phyloP scores from a whole-genome alignment of 2,888 invertebrate species.

The Subacronicta megacephala region DNA sequence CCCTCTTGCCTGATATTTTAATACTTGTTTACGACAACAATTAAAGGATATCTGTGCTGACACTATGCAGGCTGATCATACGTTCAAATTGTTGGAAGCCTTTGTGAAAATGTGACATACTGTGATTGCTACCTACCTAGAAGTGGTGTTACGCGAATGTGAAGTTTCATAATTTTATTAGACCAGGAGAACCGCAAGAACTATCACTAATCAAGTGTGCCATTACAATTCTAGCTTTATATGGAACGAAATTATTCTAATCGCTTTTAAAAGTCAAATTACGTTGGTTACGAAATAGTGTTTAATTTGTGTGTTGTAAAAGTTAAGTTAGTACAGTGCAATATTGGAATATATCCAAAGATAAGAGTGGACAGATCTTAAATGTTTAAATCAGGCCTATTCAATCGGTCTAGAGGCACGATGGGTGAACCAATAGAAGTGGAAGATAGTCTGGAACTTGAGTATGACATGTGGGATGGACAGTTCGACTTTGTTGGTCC shows the following conservation, averaged over 20 bases:
- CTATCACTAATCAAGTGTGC: conserved; percentile 70
- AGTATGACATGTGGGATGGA: conserved; percentile 97
- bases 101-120: conserved; percentile 75
- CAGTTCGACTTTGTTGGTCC: conserved; percentile 95
- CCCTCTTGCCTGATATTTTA: conserved; percentile 80
- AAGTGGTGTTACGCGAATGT: conserved; percentile 64
- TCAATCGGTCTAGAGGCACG: conserved; percentile 80
- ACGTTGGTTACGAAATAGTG: conserved; percentile 62
- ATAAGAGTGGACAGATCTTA: conserved; percentile 71
- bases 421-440: conserved; percentile 85
- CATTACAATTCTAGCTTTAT: conserved; percentile 80
- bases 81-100: conserved; percentile 44
- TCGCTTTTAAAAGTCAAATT: conserved; percentile 75
- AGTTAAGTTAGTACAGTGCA: conserved; percentile 69
- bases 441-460: conserved; percentile 92
- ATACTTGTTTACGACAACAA: conserved; percentile 86
- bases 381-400: conserved; percentile 86
- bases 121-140: conserved; percentile 56
- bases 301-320: conserved; percentile 59
- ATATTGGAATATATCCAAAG: conserved; percentile 83
- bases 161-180: conserved; percentile 65
- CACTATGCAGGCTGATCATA: conserved; percentile 35
- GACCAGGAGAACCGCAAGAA: conserved; percentile 49
- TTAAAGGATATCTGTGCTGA: conserved; percentile 64
- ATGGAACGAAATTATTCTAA: conserved; percentile 75